A percentile compares a stretch with the other conserved stretches of the same genome.
Evolutionary conservation across 2,888 invertebrate genomes (phyloP).

Genomic region (Standfussiana lucernea): DNA sequence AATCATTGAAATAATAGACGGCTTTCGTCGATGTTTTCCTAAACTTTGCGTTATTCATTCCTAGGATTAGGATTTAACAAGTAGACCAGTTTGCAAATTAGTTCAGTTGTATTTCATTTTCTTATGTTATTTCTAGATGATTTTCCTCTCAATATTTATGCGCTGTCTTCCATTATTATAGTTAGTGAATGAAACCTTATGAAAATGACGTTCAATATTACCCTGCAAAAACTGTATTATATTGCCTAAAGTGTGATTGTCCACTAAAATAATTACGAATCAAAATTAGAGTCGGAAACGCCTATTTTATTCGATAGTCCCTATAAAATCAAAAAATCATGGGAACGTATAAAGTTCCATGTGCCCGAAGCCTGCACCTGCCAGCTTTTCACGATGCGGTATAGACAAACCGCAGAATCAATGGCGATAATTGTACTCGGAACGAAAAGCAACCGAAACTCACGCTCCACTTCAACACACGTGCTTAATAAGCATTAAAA

Average conservation of each 20-base stretch:
- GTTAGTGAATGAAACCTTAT: not conserved
- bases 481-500: slow-evolving; percentile 89
- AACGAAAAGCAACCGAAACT: slow-evolving; percentile 81
- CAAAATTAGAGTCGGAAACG: slow-evolving; percentile 36
- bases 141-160: not conserved
- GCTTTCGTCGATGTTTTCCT: not conserved
- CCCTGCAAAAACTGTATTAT: not conserved
- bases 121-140: not conserved
- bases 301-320: slow-evolving; percentile 8
- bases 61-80: not conserved
- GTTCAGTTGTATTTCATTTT: not conserved
- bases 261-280: slow-evolving; percentile 12
- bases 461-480: slow-evolving; percentile 82
- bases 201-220: not conserved
- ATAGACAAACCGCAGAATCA: slow-evolving; percentile 85
- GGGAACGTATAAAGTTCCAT: slow-evolving; percentile 66
- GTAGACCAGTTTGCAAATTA: not conserved
- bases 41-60: not conserved
- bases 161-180: not conserved
- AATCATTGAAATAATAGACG: not conserved
- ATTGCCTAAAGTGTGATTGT: not conserved
- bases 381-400: slow-evolving; percentile 68
- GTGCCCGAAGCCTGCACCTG: slow-evolving; percentile 77
- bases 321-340: slow-evolving; percentile 61
- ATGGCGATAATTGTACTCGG: slow-evolving; percentile 88